These are phyloP conservation scores for Furnarius figulus DNA, from an alignment of 2,113 vertebrate species.

Conservation along the genomic window DNA sequence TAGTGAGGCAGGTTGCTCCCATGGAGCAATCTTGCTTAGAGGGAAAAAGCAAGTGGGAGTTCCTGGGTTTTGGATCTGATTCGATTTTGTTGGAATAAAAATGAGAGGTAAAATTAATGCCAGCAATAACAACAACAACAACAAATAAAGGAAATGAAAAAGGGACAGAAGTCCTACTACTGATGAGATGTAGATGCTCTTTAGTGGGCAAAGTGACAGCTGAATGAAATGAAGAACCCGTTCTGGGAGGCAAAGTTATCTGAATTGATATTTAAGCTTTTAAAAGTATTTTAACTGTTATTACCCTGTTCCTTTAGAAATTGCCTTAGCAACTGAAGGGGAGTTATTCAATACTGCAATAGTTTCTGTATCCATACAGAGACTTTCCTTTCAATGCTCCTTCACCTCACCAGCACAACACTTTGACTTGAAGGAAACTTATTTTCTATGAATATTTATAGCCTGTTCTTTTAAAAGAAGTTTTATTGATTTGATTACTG, in stretches of 20 bases:
- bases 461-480: conserved; percentile 9
- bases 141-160: background rate
- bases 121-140: background rate
- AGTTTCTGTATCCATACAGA: background rate
- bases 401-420: background rate
- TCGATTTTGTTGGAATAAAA: background rate
- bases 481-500: conserved; percentile 40
- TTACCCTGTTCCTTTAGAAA: background rate
- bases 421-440: conserved; percentile 23
- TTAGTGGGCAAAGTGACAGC: background rate
- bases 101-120: background rate
- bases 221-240: background rate
- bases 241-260: background rate
- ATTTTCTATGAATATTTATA: conserved; percentile 30
- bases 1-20: background rate
- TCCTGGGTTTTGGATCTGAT: background rate
- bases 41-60: background rate
- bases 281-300: background rate
- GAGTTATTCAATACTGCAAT: background rate
- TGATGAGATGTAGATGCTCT: background rate
- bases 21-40: background rate
- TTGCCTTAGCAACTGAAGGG: conserved; percentile 11
- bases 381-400: background rate
- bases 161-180: background rate
- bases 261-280: conserved; percentile 6